Evolutionary conservation across 2,113 vertebrate genomes (phyloP), one percentile per base, ranked within the genome.

Genomic region (Dicrurus megarhynchus): DNA sequence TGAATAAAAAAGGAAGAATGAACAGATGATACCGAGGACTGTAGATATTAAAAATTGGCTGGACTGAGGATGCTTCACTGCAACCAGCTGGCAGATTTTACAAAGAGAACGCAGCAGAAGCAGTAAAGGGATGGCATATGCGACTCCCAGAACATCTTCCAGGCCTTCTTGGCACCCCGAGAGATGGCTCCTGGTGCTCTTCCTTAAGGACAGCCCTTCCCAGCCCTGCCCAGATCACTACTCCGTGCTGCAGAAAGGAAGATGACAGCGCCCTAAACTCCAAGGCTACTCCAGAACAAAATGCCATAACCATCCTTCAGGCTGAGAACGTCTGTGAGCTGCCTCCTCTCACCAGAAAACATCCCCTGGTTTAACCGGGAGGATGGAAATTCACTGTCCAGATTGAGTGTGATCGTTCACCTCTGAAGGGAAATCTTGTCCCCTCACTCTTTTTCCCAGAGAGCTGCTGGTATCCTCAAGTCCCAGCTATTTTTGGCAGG

Each of bases 311-410:
- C 61, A 80, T 5, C 26, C 23, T 56, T 59, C 50, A 39, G 44
- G 18, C 16, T 82, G 47, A 16, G 75, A 64, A 46, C 1, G 21
- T 3, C 59, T 44, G 27, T 24, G 87, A 80, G 22, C 26, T 0
- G 0, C 46, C 76, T 47, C 39, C 4, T 2, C 47, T 64, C 47
- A 6, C 37, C 59, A 59, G 4, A 28, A 37, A 64, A 7, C 42
- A 20, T 2, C 21, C 35, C 24, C 1, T 0, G 56, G 14, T 68
- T 76, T 11, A 11, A 39, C 26, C 0, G 1, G 74, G 42, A 61
- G 26, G 12, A 16, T 14, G 37, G 74, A 73, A 85, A 91, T 33
- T 75, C 46, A 4, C n/a, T 10, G 10, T 35, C 71, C 24, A 56
- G 10, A 37, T 0, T 16, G 11, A 52, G 28, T 1, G 5, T 3